A percentile compares a stretch with the other conserved stretches of the same genome.
These are phyloP conservation scores for Pilophorus perplexus DNA, from an alignment of 2,888 invertebrate genomes.

Conservation along the genomic window DNA sequence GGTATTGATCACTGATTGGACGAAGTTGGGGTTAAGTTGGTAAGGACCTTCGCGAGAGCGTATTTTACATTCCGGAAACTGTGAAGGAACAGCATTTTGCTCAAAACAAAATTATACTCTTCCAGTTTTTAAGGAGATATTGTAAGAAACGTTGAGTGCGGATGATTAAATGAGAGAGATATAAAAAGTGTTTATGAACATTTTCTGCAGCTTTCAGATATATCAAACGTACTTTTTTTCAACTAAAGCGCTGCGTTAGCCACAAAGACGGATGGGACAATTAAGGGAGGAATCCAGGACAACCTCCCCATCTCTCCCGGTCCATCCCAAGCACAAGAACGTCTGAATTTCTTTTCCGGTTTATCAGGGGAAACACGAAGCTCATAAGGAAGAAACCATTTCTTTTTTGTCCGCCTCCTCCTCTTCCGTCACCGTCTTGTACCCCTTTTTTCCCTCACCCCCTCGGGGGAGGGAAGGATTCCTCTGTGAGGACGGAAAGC, in stretches of 20 bases:
- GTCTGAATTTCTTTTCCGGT: constrained; percentile 33
- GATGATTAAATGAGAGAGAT: too few species aligned
- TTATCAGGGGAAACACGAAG: constrained; percentile 28
- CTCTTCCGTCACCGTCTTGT: background rate
- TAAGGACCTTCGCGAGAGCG: too few species aligned
- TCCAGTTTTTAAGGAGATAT: too few species aligned
- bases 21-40: too few species aligned
- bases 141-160: too few species aligned
- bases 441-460: too few species aligned
- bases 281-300: constrained; percentile 31
- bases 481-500: background rate
- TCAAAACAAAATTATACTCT: too few species aligned
- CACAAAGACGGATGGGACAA: constrained; percentile 31
- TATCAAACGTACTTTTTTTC: constrained; percentile 3
- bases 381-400: constrained; percentile 30
- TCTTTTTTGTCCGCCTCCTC: constrained; percentile 1
- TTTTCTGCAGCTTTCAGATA: too few species aligned
- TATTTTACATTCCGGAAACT: too few species aligned
- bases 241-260: background rate
- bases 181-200: too few species aligned
- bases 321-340: background rate
- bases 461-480: background rate
- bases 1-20: too few species aligned
- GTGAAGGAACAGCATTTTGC: too few species aligned
- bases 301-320: constrained; percentile 4